Evolutionary conservation across 2,113 vertebrate genomes (phyloP).

Genomic region (Erpornis zantholeuca): DNA sequence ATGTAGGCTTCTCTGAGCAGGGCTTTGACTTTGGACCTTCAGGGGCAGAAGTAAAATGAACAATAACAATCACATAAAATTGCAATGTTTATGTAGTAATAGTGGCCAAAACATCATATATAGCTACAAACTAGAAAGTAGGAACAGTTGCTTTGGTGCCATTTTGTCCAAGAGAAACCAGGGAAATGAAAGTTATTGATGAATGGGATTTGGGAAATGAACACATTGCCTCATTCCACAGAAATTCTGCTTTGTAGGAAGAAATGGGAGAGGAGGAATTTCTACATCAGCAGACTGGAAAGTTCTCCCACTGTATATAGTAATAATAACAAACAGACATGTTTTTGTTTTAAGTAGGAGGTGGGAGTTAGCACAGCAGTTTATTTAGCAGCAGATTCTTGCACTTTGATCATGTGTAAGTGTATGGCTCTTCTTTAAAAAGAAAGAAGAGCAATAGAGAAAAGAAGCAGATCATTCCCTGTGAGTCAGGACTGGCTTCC

Average conservation of each 20-base stretch:
- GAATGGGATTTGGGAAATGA: background rate
- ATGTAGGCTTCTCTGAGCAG: background rate
- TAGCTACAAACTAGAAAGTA: background rate
- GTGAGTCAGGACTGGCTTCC: background rate
- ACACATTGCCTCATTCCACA: background rate
- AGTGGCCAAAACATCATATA: background rate
- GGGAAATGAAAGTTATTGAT: background rate
- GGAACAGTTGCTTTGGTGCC: background rate
- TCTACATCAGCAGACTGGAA: background rate
- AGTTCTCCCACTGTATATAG: background rate
- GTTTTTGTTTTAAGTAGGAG: background rate
- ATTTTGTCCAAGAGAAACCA: background rate
- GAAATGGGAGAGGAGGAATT: background rate
- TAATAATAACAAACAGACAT: background rate
- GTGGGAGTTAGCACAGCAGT: background rate
- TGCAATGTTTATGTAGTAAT: background rate
- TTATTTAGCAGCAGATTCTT: constrained; percentile 41
- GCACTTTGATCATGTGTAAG: background rate
- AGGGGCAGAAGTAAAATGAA: background rate
- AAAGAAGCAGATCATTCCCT: background rate
- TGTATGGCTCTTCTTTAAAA: constrained; percentile 11
- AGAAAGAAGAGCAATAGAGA: background rate
- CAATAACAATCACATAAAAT: background rate
- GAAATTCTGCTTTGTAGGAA: background rate
- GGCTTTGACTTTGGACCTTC: background rate